Base-by-base conservation (phyloP, 1,140 invertebrate genomes). In the Trachymyrmex septentrionalis region DNA sequence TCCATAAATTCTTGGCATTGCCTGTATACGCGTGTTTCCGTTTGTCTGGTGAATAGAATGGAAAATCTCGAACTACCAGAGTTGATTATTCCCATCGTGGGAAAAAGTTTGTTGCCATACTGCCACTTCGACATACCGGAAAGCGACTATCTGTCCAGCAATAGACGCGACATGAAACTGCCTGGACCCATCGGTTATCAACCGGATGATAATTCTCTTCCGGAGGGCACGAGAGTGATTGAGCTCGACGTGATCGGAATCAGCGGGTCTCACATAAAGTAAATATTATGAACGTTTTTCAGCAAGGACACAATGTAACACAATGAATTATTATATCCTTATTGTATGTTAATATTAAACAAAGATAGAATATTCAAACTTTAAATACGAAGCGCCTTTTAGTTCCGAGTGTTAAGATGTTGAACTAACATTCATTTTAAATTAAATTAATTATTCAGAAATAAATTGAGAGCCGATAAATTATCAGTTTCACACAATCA, bases 71-170 rank as follows among this genome's bases (percentile, higher is more conserved):
- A 89, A 0, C 67, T 80, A 53, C 0, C 53, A 12, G 61, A 75
- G n/a, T 76, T 92, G 34, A 73, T 69, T 9, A 94, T 95, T 19
- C 57, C 77, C 0, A 38, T 94, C 12, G 78, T 63, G 14, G 94
- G 85, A 73, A 92, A 81, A 86, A 95, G 96, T 48, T 86, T 96
- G 55, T 92, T 96, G 4, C 96, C 96, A 0, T 96, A 96, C 87
- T 95, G 95, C 82, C 96, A 96, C 85, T 94, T 96, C 67, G 95
- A 96, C 84, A 92, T 96, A 38, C 93, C 95, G 81, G 94, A 96
- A 75, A 96, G 95, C 73, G 95, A 96, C 90, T 96, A 96, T 91
- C 86, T 96, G 50, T 94, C 92, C 3, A 94, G 93, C 12, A 94
- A 93, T 7, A 93, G 94, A 87, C 94, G 95, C 67, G 94, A 95